phyloP scores from a whole-genome alignment of 2,888 invertebrate genomes.

The Drosophila buzzatii region DNA sequence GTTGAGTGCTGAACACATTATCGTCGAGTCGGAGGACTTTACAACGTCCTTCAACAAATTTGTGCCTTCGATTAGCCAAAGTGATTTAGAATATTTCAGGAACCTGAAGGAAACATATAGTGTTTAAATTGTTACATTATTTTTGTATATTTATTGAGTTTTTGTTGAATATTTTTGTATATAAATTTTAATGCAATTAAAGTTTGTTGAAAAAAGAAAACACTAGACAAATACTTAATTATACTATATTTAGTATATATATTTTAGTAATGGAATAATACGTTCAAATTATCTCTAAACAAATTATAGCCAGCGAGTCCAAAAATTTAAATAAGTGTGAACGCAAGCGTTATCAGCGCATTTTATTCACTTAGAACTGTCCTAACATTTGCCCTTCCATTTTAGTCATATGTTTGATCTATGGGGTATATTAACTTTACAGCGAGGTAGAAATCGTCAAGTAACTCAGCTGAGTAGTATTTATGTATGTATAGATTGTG shows the following conservation, averaged over 20 bases:
- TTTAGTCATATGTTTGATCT: not conserved
- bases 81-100: slow-evolving; percentile 89
- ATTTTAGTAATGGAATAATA: not conserved
- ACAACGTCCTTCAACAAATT: slow-evolving; percentile 88
- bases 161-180: slow-evolving; percentile 16
- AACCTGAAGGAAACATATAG: slow-evolving; percentile 78
- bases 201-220: not conserved
- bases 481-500: too few relatives aligned
- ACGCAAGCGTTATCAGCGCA: slow-evolving; percentile 2
- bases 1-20: slow-evolving; percentile 86
- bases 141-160: slow-evolving; percentile 14
- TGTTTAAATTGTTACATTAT: slow-evolving; percentile 38
- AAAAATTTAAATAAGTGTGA: not conserved
- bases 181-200: slow-evolving; percentile 9
- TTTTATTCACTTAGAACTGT: not conserved
- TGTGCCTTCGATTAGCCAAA: slow-evolving; percentile 89
- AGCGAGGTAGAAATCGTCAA: not conserved
- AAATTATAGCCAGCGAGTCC: not conserved
- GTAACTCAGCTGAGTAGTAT: too few relatives aligned
- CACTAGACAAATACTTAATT: not conserved
- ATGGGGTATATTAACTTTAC: not conserved
- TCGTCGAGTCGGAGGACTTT: slow-evolving; percentile 89
- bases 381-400: not conserved
- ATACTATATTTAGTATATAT: too few relatives aligned
- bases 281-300: not conserved